Evolutionary conservation across 2,888 invertebrate species (phyloP).

Genomic region (Cephonodes hylas): DNA sequence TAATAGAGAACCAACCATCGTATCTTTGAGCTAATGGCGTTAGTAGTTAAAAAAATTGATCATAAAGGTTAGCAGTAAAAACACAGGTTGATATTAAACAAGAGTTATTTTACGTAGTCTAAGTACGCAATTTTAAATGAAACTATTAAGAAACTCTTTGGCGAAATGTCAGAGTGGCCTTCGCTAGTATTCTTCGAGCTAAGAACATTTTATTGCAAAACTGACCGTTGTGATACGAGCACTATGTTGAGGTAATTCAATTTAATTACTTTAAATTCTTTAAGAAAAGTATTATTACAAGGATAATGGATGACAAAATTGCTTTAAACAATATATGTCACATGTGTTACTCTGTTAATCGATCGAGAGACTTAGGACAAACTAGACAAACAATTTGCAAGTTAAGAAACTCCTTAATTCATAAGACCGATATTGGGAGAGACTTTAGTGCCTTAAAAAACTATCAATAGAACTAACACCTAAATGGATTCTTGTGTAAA

Average conservation of each 20-base stretch:
- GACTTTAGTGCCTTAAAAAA: too few relatives aligned
- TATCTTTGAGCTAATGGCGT: too few relatives aligned
- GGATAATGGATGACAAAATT: background rate
- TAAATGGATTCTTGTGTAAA: too few relatives aligned
- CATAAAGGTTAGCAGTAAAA: too few relatives aligned
- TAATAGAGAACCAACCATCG: background rate
- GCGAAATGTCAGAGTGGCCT: constrained; percentile 15
- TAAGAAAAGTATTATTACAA: background rate
- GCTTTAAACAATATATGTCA: too few relatives aligned
- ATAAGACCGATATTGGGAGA: too few relatives aligned
- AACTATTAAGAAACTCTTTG: constrained; percentile 9
- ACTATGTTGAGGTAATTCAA: background rate
- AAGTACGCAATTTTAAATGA: background rate
- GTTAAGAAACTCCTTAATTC: too few relatives aligned
- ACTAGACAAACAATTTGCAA: too few relatives aligned
- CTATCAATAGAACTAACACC: too few relatives aligned
- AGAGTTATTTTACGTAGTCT: background rate
- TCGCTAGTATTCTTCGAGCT: constrained; percentile 5
- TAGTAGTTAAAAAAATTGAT: too few relatives aligned
- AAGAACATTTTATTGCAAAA: constrained; percentile 6
- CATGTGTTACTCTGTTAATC: too few relatives aligned
- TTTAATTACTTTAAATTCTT: background rate
- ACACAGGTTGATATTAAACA: background rate
- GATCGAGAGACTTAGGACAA: too few relatives aligned
- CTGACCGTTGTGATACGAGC: background rate